Percentiles rank a stretch among this genome's conserved stretches.
These are phyloP conservation scores for Diarsia dahlii DNA, from an alignment of 2,888 invertebrate genomes.

Conservation along the genomic window DNA sequence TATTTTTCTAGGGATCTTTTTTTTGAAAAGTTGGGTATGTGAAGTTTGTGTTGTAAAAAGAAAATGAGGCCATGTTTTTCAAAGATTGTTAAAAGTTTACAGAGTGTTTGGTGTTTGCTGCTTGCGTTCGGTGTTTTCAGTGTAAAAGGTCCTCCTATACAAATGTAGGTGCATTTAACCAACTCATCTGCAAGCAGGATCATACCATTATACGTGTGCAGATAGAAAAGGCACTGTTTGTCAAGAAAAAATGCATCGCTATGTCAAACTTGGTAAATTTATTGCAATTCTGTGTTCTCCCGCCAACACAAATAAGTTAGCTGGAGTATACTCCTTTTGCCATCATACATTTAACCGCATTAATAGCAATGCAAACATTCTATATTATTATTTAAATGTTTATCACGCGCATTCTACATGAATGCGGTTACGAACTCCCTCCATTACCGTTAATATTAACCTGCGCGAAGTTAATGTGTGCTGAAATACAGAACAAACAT, in stretches of 20 bases:
- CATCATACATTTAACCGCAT: not conserved
- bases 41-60: not conserved
- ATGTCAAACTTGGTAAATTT: not conserved
- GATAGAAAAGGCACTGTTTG: not conserved
- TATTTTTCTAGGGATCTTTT: not conserved
- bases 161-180: not conserved
- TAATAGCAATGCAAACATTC: constrained; percentile 15
- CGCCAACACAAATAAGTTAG: not conserved
- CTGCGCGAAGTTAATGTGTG: constrained; percentile 25
- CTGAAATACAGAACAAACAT: constrained; percentile 34
- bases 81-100: not conserved
- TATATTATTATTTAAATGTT: constrained; percentile 29
- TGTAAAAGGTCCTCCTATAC: not conserved
- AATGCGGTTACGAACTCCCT: constrained; percentile 36
- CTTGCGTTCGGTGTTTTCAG: not conserved
- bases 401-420: constrained; percentile 33
- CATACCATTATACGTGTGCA: not conserved
- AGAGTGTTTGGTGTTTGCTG: not conserved
- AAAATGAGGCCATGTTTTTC: not conserved
- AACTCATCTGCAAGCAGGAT: not conserved
- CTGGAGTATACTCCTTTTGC: not conserved
- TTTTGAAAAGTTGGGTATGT: not conserved
- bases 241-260: not conserved
- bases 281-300: not conserved
- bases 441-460: constrained; percentile 50